Evolutionary conservation across 2,113 vertebrate genomes (phyloP), one percentile per base, ranked within the genome.

Genomic region (Bos indicus): DNA sequence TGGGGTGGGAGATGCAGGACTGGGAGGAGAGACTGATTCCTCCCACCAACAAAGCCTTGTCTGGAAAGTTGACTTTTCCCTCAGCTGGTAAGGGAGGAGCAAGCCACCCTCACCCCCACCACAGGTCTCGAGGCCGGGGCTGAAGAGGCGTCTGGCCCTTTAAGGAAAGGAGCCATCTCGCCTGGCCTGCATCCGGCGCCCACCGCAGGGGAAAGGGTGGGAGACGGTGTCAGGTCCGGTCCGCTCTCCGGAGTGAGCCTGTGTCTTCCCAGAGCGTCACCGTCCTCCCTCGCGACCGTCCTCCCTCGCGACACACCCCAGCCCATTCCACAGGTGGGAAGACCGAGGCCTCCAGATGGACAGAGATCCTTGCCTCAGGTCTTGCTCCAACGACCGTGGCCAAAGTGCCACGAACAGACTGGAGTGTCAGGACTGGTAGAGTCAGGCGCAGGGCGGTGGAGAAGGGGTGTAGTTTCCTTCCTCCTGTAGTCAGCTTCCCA

Each of bases 41-140:
- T 48, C 9, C 26, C 17, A 19, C 13, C 33, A 4, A 48, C 40
- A 48, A 94, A 21, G 5, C 36, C n/a, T 12, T 19, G 83, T 43
- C 91, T 54, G 89, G 46, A 91, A 95, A 97, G 80, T 62, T 90
- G 56, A 86, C 94, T 94, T 92, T 74, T 52, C 59, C 33, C 23
- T 3, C 77, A 33, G 48, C 83, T 83, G 51, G 71, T 59, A 56
- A 36, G 48, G 40, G 85, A 85, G 52, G 21, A n/a, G 15, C 54
- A 26, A 87, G 62, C 6, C 77, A 14, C 36, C n/a, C 15, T 46
- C 60, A 19, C 16, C 28, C n/a, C 46, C 19, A 7, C 46, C 26
- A 0, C 64, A 12, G 67, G 43, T 82, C 43, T 40, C 26, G 14
- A 81, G 33, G 3, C 59, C 56, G 30, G n/a, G 40, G 46, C 36